Evolutionary conservation across 2,888 invertebrate genomes (phyloP).

Genomic region (Seira sanloemensis): DNA sequence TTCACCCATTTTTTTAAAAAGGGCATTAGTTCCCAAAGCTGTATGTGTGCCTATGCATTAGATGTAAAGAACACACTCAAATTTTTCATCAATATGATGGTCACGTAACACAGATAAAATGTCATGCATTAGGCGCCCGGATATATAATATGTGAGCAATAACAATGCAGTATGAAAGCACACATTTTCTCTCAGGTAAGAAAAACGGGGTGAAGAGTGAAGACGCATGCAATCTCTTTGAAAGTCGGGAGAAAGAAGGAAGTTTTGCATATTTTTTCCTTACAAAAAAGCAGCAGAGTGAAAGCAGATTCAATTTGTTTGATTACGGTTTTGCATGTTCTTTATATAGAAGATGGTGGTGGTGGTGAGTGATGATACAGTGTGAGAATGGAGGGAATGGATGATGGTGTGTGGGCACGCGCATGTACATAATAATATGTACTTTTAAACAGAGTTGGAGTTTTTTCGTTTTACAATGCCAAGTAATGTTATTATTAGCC

Average conservation of each 20-base stretch:
- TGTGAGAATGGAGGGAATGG: neutral
- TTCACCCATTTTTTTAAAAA: too few relatives aligned
- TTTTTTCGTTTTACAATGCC: too few relatives aligned
- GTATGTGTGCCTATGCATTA: neutral
- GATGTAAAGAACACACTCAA: too few relatives aligned
- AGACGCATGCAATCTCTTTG: neutral
- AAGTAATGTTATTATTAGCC: too few relatives aligned
- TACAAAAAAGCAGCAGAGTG: neutral
- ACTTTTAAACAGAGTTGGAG: neutral
- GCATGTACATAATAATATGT: too few relatives aligned
- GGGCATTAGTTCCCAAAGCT: too few relatives aligned
- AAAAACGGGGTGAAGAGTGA: neutral
- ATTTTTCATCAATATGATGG: neutral
- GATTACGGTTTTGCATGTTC: slow-evolving; percentile 53
- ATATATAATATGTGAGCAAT: neutral
- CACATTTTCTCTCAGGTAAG: neutral
- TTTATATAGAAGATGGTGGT: neutral
- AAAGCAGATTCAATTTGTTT: slow-evolving; percentile 48
- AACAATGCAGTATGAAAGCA: neutral
- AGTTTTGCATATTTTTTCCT: slow-evolving; percentile 41
- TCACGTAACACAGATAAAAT: neutral
- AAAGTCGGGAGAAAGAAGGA: slow-evolving; percentile 20
- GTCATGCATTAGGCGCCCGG: slow-evolving; percentile 4
- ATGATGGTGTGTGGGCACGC: neutral
- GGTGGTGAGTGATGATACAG: neutral